Evolutionary conservation across 2,797 vertebrate species (phyloP).

Genomic region (Acanthis flammea): DNA sequence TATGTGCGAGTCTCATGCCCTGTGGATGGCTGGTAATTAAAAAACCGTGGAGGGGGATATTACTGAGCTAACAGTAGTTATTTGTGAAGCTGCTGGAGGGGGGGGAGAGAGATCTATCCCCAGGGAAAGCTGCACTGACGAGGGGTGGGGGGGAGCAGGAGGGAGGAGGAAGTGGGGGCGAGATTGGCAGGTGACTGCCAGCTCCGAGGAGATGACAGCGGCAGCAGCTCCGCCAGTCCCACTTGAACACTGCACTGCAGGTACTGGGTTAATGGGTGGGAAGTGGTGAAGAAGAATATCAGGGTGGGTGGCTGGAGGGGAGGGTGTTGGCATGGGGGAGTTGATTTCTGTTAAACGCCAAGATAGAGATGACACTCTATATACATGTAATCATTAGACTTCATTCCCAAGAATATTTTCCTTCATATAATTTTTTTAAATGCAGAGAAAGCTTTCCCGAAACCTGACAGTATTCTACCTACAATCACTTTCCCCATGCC

Average conservation of each 20-base stretch:
- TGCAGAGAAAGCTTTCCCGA: constrained; percentile 44
- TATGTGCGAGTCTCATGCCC: background rate
- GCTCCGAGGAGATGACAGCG: constrained; percentile 39
- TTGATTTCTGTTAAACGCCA: constrained; percentile 45
- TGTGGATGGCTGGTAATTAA: constrained; percentile 67
- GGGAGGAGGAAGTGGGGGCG: constrained; percentile 66
- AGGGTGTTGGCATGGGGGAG: constrained; percentile 24
- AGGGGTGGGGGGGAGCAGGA: constrained; percentile 50
- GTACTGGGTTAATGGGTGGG: constrained; percentile 53
- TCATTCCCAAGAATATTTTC: constrained; percentile 49
- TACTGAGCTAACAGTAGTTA: constrained; percentile 76
- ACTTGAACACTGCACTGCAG: constrained; percentile 49
- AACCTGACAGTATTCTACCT: constrained; percentile 42
- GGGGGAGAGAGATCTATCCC: constrained; percentile 69
- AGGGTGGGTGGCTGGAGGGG: constrained; percentile 36
- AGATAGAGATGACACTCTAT: constrained; percentile 32
- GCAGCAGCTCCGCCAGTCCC: constrained; percentile 49
- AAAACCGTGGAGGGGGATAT: constrained; percentile 71
- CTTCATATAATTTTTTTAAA: constrained; percentile 31
- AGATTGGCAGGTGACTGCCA: constrained; percentile 76
- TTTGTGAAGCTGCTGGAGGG: constrained; percentile 67
- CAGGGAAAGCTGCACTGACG: constrained; percentile 65
- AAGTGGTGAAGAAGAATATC: constrained; percentile 48
- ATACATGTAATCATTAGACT: constrained; percentile 58
- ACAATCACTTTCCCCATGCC: constrained; percentile 35